Conservation (phyloP, 2,888 invertebrate genomes). For the Leucophenga montana region DNA sequence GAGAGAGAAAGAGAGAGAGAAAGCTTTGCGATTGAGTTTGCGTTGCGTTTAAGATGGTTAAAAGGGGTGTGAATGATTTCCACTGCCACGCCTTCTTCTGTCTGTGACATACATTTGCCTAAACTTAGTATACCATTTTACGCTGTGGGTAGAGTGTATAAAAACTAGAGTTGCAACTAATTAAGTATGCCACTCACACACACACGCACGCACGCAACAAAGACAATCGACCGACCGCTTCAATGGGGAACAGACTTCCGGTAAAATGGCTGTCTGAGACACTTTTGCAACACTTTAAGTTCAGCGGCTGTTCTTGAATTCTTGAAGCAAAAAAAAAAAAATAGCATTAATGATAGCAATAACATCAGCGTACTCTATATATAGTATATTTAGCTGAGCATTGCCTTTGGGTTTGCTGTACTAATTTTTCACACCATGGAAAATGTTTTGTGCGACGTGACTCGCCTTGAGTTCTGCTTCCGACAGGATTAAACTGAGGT, state of each 20-base stretch:
- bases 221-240: not conserved
- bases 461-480: not conserved
- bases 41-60: too few relatives aligned
- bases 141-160: too few relatives aligned
- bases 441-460: constrained; percentile 44
- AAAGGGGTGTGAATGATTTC: too few relatives aligned
- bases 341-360: constrained; percentile 4
- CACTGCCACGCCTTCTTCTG: too few relatives aligned
- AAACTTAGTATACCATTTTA: too few relatives aligned
- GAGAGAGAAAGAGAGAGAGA: too few relatives aligned
- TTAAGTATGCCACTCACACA: constrained; percentile 28
- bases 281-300: constrained; percentile 17
- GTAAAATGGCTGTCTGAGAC: not conserved
- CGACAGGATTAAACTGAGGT: not conserved
- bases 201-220: constrained; percentile 12
- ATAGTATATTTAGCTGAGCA: not conserved
- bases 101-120: too few relatives aligned
- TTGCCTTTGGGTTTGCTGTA: constrained; percentile 22
- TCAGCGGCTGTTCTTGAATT: too few relatives aligned
- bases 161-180: constrained; percentile 3
- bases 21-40: too few relatives aligned
- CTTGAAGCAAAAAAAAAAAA: not conserved
- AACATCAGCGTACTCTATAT: not conserved
- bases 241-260: not conserved
- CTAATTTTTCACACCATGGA: constrained; percentile 47